These are phyloP conservation scores for honey bee (Apis mellifera) DNA, from an alignment of 1,140 invertebrate genomes.

Conservation along the genomic window DNA sequence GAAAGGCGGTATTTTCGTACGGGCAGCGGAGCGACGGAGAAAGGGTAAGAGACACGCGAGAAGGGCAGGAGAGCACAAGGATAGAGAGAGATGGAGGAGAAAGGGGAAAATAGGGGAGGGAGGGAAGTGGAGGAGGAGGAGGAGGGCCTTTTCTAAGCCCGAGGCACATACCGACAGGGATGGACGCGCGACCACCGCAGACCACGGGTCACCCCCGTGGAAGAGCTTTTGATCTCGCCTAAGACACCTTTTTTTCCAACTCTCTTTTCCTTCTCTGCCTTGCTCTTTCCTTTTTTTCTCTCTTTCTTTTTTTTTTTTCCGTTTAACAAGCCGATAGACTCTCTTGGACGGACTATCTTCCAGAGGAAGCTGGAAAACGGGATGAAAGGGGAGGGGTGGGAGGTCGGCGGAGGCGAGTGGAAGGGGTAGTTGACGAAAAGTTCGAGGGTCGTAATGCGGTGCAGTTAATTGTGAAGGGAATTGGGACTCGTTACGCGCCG, in stretches of 20 bases:
- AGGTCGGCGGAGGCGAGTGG: neutral
- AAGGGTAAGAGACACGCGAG: conserved; percentile 9
- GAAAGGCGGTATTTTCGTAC: conserved; percentile 63
- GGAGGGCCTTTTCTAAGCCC: conserved; percentile 43
- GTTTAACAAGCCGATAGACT: conserved; percentile 57
- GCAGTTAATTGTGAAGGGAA: conserved; percentile 54
- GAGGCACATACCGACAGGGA: conserved; percentile 52
- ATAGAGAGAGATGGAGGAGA: neutral
- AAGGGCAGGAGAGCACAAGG: conserved; percentile 17
- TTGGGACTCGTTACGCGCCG: conserved; percentile 54
- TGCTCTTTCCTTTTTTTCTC: neutral
- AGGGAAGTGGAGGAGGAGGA: neutral
- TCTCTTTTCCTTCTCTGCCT: conserved; percentile 54
- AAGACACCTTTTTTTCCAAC: conserved; percentile 61
- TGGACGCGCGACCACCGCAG: conserved; percentile 56
- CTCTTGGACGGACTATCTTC: conserved; percentile 40
- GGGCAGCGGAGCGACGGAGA: conserved; percentile 23
- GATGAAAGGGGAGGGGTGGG: neutral
- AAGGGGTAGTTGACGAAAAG: conserved; percentile 49
- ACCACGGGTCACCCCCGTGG: conserved; percentile 63
- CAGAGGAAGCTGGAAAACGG: neutral
- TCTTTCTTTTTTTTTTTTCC: conserved; percentile 37
- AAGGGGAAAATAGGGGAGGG: neutral
- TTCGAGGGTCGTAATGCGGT: conserved; percentile 42
- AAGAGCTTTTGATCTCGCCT: conserved; percentile 68